A percentile compares a stretch with the other conserved stretches of the same genome.
Evolutionary conservation across 2,113 vertebrate genomes (phyloP).

Genomic region (Nicator chloris): DNA sequence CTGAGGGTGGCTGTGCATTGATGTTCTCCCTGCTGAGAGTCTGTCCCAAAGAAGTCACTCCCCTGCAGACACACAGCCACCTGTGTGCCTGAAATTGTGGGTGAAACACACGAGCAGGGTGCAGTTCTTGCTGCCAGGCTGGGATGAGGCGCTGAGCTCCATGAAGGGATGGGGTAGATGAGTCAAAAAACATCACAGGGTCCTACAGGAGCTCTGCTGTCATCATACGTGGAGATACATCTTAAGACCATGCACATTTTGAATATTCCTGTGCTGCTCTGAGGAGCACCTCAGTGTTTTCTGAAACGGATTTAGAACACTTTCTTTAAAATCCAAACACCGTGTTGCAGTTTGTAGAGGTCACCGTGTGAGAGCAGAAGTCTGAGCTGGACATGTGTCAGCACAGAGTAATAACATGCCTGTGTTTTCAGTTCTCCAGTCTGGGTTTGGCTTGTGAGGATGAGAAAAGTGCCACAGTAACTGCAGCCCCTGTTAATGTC

Average conservation of each 20-base stretch:
- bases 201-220: neutral
- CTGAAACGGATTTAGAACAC: neutral
- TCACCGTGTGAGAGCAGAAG: neutral
- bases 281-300: neutral
- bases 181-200: neutral
- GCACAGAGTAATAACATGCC: neutral
- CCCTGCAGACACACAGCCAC: neutral
- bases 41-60: neutral
- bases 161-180: neutral
- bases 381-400: neutral
- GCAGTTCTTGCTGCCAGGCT: neutral
- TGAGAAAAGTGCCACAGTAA: neutral
- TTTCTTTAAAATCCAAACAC: neutral
- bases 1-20: neutral
- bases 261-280: rapidly evolving
- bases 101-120: neutral
- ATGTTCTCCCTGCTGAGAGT: neutral
- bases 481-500: neutral
- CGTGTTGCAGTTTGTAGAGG: neutral
- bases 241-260: neutral
- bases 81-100: rapidly evolving
- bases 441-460: neutral
- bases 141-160: neutral
- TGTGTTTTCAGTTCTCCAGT: neutral
- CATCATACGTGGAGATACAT: rapidly evolving